A percentile compares a stretch with the other conserved stretches of the same genome.
phyloP scores from a whole-genome alignment of 2,797 vertebrate species.

The Psittacula derbiana region DNA sequence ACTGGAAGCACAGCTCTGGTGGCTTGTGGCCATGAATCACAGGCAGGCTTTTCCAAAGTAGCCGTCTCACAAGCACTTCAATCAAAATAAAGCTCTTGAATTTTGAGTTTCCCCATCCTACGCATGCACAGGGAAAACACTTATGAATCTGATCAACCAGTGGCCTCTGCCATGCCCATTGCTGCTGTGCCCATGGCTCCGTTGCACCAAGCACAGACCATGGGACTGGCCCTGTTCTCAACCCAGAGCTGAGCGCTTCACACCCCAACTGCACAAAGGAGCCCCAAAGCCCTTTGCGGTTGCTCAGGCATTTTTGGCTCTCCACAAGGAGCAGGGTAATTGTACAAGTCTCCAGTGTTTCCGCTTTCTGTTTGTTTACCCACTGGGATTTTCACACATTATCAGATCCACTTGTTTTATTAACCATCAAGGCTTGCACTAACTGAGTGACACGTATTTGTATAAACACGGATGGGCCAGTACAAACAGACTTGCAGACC shows the following conservation, averaged over 20 bases:
- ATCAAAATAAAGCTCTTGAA: neutral
- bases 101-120: neutral
- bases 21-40: neutral
- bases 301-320: conserved; percentile 7
- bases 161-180: neutral
- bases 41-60: neutral
- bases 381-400: conserved; percentile 51
- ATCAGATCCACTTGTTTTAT: conserved; percentile 53
- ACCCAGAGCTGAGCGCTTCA: neutral
- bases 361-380: conserved; percentile 60
- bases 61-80: neutral
- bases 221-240: fast-evolving
- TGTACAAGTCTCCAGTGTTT: neutral
- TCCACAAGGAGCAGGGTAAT: neutral
- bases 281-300: neutral
- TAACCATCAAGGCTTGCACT: conserved; percentile 18
- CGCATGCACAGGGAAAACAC: neutral
- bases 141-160: neutral
- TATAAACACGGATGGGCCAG: conserved; percentile 23
- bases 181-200: neutral
- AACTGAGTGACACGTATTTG: conserved; percentile 23
- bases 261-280: neutral
- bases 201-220: fast-evolving
- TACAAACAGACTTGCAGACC: neutral
- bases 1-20: neutral